Evolutionary conservation across 2,888 invertebrate genomes (phyloP), one percentile per base, ranked within the genome.

Genomic region (Noctua janthina): DNA sequence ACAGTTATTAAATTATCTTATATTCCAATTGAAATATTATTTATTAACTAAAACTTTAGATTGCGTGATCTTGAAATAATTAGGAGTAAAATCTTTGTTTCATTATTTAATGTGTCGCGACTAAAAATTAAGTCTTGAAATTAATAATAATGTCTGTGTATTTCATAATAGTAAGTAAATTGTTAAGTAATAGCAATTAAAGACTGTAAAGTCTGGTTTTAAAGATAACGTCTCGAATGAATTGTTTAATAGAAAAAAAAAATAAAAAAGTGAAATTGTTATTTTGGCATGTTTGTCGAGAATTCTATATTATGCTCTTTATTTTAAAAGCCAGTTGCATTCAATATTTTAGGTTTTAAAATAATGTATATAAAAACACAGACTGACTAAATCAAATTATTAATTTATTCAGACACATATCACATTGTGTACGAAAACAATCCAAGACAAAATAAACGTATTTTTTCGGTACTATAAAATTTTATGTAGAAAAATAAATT

Each of bases 1-100:
- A 84, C 84, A 74, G 29, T 54, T 29, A 59, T 46, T 20, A 59
- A 71, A 64, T 64, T 86, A 77, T 83, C 71, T 86, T 72, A 62
- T 76, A 70, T 67, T 87, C 56, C 59, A 66, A 75, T 69, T 82
- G 51, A 23, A 82, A 76, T 69, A 70, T 56, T 54, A 85, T 56
- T 80, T 62, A 62, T 23, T 62, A 56, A 54, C 15, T 17, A 49
- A 11, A 54, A 71, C 10, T 64, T 71, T 17, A 51, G 10, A 49
- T 56, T 75, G 15, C 49, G 62, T 23, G 1, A 75, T 86, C 49
- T 64, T 64, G n/a, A 64, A 74, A 17, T 68, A 13, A 62, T 62
- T 62, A 7, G 13, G 7, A 49, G 17, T 76, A 23, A n/a, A 43
- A 59, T 75, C 29, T 43, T 39, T 68, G 43, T 15, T 68, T 4